Evolutionary conservation across 2,113 vertebrate species (phyloP), one percentile per base, ranked within the genome.

Genomic region (Propithecus coquereli): DNA sequence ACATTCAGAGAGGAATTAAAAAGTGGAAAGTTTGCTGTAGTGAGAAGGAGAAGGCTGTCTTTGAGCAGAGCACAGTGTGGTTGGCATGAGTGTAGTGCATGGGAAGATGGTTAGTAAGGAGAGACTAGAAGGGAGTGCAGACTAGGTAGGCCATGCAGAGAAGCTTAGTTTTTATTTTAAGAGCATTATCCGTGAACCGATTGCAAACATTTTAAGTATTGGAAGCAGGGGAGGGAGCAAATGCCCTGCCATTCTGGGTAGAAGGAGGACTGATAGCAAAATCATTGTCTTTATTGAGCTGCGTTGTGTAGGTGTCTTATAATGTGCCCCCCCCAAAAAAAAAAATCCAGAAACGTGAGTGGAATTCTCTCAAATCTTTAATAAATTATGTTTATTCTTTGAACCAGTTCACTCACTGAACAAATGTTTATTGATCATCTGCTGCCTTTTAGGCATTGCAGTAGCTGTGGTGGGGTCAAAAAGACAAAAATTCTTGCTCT

Each of bases 291-390:
- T 76, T 16, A 18, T 45, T 59, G 52, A 32, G 17, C 25, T 37
- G 25, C 20, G 0, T 22, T 43, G 20, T 52, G 16, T 40, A 10
- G 27, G 8, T 22, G 22, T 73, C 32, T 45, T 80, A 2, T 23
- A 57, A 34, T 0, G 0, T 20, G 3, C 34, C 18, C 5, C 17
- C 30, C 20, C 47, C 18, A 1, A n/a, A 30, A 63, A 63, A 61
- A 65, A 34, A 43, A 66, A 25, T 59, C 43, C 65, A 61, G 43
- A 23, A 57, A 59, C 10, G 1, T 23, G 34, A 65, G 18, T 61
- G 13, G 59, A 40, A 17, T 76, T 76, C 32, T 91, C 37, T 30
- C 16, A 18, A 14, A 34, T 87, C 63, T 90, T 66, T 43, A 32
- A 23, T 52, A 54, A 80, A 18, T 81, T 81, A 1, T 79, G 6